Conservation (phyloP, 2,113 vertebrate genomes). For the Mesoclemmys tuberculata region DNA sequence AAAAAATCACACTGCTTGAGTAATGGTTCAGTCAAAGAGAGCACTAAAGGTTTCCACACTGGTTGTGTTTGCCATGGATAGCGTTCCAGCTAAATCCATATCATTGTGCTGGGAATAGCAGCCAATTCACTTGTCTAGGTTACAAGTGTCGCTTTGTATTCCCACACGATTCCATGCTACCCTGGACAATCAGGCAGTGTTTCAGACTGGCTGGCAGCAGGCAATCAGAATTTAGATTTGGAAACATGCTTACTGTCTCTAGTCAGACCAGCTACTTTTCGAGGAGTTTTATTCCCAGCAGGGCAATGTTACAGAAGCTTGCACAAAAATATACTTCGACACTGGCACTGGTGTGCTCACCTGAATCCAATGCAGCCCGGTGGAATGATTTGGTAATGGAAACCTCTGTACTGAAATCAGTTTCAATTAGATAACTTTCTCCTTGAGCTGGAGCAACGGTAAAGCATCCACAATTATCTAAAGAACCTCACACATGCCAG, state of each 20-base stretch:
- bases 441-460: slow-evolving; percentile 35
- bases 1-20: neutral
- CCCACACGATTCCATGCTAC: slow-evolving; percentile 32
- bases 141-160: slow-evolving; percentile 65
- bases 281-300: slow-evolving; percentile 5
- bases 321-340: slow-evolving; percentile 10
- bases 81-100: neutral
- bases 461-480: slow-evolving; percentile 3
- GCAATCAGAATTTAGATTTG: slow-evolving; percentile 62
- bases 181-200: slow-evolving; percentile 63
- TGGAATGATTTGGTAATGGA: neutral
- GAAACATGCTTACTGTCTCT: slow-evolving; percentile 45
- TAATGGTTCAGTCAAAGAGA: neutral
- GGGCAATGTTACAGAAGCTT: slow-evolving; percentile 9
- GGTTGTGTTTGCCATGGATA: neutral
- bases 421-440: slow-evolving; percentile 43
- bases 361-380: slow-evolving; percentile 24
- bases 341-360: slow-evolving; percentile 48
- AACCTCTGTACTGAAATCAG: neutral
- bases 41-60: neutral
- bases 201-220: slow-evolving; percentile 49
- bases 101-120: slow-evolving; percentile 34
- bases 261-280: slow-evolving; percentile 21
- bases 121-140: slow-evolving; percentile 41
- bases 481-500: slow-evolving; percentile 33